Conservation (phyloP, 2,888 invertebrate genomes). For the Trissolcus japonicus region DNA sequence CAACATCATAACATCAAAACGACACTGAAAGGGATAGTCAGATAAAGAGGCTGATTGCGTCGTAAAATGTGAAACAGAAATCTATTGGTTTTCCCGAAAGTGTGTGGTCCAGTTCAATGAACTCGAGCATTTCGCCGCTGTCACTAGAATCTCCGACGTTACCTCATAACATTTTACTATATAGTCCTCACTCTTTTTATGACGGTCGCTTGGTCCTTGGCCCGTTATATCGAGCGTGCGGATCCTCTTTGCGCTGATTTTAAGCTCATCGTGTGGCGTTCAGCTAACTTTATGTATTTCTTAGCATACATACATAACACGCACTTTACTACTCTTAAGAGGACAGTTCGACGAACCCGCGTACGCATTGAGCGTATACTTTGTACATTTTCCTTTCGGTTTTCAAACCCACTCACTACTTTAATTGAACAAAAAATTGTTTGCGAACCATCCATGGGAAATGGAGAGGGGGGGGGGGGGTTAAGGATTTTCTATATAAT, state of each 20-base stretch:
- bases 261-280: conserved; percentile 32
- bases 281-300: conserved; percentile 37
- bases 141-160: conserved; percentile 44
- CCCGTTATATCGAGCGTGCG: conserved; percentile 51
- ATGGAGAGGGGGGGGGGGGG: too few relatives aligned
- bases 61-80: conserved; percentile 27
- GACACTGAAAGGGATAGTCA: conserved; percentile 1
- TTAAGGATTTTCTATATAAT: too few relatives aligned
- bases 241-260: conserved; percentile 54
- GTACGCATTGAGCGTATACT: conserved; percentile 32
- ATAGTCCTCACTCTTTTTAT: conserved; percentile 46
- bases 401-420: conserved; percentile 29
- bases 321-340: conserved; percentile 23
- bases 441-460: too few relatives aligned
- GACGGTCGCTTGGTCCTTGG: conserved; percentile 52
- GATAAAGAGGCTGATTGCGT: conserved; percentile 4
- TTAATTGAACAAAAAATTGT: background rate
- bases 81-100: conserved; percentile 39
- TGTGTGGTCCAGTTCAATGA: conserved; percentile 65
- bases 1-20: conserved; percentile 1
- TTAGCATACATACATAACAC: conserved; percentile 20
- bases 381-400: conserved; percentile 26
- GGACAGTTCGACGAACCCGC: conserved; percentile 67
- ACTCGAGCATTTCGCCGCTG: conserved; percentile 59
- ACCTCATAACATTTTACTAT: conserved; percentile 57